Base-by-base conservation (phyloP, 2,797 vertebrate species). In the Sparus aurata region DNA sequence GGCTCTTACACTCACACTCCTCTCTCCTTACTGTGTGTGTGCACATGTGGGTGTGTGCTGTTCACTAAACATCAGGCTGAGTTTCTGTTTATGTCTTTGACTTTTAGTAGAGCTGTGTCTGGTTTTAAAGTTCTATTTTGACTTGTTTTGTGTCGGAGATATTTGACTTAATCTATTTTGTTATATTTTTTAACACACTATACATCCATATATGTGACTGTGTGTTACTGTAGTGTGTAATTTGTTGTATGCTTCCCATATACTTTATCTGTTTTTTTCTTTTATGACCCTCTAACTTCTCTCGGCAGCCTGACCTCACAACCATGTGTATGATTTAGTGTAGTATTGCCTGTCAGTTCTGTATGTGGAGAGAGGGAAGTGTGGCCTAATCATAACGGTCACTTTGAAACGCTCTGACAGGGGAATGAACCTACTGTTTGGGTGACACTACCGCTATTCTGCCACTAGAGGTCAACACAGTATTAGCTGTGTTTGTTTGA, bases 391-490 rank as follows among this genome's bases (percentile, higher is more conserved):
- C 20, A 16, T 45, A 73, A 45, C 25, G 30, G 27, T 55, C 22
- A 25, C 27, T 57, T 30, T 43, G 17, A 59, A 38, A 38, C 10
- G 10, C 38, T 38, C 38, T 38, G 25, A 50, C 25, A 54, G 23
- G 10, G 15, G 45, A 57, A 54, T 61, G 1, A 47, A 41, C 16
- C 22, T 22, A 0, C 5, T n/a, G 25, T 16, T 64, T 2, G 17
- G 2, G 5, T 25, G 15, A 60, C 61, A 83, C 53, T 73, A 9
- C 0, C 46, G 2, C 22, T 16, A 0, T 63, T 20, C 25, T 15
- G 7, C 89, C 93, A 88, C 88, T 82, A 91, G 93, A 87, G 85
- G 91, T 27, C 91, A 70, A 58, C 54, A 58, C 45, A 73, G 83
- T 30, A 72, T 77, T 8, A 73, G 16, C 12, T 75, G 7, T 63